Evolutionary conservation across 2,888 invertebrate species (phyloP).

Genomic region (Volucella zonaria): DNA sequence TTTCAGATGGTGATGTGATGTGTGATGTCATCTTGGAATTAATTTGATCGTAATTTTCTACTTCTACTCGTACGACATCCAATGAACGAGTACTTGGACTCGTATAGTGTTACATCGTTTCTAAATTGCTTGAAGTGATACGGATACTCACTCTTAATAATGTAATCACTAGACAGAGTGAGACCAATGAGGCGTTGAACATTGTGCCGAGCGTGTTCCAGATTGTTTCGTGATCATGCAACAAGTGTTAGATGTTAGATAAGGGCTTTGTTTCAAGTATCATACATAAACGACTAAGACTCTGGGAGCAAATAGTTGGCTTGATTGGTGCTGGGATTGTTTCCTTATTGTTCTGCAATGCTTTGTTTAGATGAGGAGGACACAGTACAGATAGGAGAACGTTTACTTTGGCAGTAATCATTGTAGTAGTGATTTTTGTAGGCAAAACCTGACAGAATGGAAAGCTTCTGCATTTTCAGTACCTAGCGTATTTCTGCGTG

Average conservation of each 20-base stretch:
- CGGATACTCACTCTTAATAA: conserved; percentile 50
- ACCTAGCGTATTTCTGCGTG: too few species aligned
- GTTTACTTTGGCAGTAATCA: too few species aligned
- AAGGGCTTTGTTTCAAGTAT: background rate
- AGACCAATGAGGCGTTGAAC: conserved; percentile 9
- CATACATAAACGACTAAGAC: background rate
- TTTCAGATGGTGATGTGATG: background rate
- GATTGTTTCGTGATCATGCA: background rate
- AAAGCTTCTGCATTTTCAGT: too few species aligned
- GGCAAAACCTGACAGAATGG: too few species aligned
- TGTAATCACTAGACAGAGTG: conserved; percentile 24
- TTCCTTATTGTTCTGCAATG: too few species aligned
- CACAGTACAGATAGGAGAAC: too few species aligned
- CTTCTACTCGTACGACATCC: background rate
- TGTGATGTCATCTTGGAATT: conserved; percentile 28
- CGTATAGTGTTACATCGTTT: conserved; percentile 4
- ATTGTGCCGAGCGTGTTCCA: background rate
- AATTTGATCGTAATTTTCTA: conserved; percentile 14
- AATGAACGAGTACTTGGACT: background rate
- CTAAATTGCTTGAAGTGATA: conserved; percentile 39
- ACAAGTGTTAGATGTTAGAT: conserved; percentile 9
- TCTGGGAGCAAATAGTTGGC: too few species aligned
- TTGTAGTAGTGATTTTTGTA: too few species aligned
- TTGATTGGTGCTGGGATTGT: too few species aligned
- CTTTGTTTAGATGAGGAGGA: too few species aligned